phyloP scores from a whole-genome alignment of 2,113 vertebrate species.

The Sminthopsis crassicaudata region DNA sequence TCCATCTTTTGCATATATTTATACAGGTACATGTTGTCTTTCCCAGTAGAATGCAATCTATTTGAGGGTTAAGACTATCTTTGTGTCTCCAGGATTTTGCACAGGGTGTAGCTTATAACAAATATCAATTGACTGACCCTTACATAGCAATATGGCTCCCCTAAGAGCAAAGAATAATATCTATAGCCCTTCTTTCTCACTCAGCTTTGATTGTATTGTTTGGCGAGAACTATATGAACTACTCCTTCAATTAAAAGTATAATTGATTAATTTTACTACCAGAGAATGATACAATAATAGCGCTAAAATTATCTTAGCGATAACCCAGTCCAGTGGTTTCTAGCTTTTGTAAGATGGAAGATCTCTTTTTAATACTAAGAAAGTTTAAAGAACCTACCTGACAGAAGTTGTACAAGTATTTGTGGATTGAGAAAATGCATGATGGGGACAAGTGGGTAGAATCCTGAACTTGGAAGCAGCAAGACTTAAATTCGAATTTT shows the following conservation, averaged over 20 bases:
- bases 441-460: neutral
- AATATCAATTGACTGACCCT: neutral
- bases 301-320: neutral
- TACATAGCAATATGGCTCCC: neutral
- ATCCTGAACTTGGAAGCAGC: neutral
- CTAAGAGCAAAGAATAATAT: neutral
- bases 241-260: neutral
- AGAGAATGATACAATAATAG: neutral
- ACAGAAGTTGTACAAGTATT: neutral
- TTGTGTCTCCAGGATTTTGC: neutral
- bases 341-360: neutral
- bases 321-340: neutral
- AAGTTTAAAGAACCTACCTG: neutral
- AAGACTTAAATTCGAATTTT: neutral
- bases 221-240: constrained; percentile 12
- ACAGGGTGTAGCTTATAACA: neutral
- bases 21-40: neutral
- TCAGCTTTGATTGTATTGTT: neutral
- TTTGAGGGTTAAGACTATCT: neutral
- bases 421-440: neutral
- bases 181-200: neutral
- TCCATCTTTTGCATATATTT: neutral
- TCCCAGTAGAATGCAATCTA: neutral
- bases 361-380: neutral
- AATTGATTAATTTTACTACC: constrained; percentile 17